Base-by-base conservation (phyloP, 2,888 invertebrate species). In the Drosophila demipolita region DNA sequence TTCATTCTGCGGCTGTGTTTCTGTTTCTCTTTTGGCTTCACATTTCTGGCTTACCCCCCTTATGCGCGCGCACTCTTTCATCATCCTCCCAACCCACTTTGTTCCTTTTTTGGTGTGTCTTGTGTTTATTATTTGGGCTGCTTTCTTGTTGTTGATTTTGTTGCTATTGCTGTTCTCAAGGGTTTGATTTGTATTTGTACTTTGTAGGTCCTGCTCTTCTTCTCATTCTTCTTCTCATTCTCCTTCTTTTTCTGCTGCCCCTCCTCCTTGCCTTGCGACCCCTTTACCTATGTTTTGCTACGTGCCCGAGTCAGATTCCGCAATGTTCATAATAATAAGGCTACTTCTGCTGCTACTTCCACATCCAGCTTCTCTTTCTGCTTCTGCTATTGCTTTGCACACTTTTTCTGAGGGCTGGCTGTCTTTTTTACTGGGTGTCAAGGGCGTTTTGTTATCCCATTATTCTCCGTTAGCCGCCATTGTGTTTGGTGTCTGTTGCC, bases 381-480 rank as follows among this genome's bases (percentile, higher is more conserved):
- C 54, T 88, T 82, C 82, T 78, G 65, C 53, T 53, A 8, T 26
- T 54, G 36, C 54, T 29, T 58, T 60, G 67, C 62, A 68, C 78
- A 68, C 80, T 23, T 38, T 85, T 85, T 87, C 86, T 88, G 85
- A 85, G 85, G 85, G 88, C 88, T 88, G 85, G 66, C 81, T 89
- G 87, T 85, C 87, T 88, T 88, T 45, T 90, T 91, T 89, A 89
- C 89, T 91, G 92, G 91, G 91, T 91, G 91, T 91, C 91, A 91
- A 91, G 91, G 91, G 92, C 91, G 91, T 91, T 91, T 91, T 90
- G 90, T 91, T 91, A 91, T 91, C 83, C 91, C 90, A 91, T 91
- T 91, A 91, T 91, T 91, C 82, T 87, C 80, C 78, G 77, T 81
- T 86, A 90, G 82, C 69, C 89, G 85, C 85, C 85, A 83, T 90